Evolutionary conservation across 2,888 invertebrate genomes (phyloP).

Genomic region (Nomada goodeniana): DNA sequence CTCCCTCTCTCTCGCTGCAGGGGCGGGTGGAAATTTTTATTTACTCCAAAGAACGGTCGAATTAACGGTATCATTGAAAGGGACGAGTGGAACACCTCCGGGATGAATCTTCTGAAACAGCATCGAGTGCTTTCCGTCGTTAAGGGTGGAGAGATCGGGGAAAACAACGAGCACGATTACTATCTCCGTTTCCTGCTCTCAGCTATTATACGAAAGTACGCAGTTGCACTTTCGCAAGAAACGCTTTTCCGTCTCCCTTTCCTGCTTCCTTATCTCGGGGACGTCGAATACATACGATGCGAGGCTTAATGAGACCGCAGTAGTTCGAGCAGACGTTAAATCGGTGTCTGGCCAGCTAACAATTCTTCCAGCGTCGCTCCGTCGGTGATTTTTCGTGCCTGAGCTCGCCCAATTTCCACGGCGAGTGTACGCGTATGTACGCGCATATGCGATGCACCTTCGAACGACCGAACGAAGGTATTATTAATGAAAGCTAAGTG

Average conservation of each 20-base stretch:
- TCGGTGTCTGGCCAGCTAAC: slow-evolving; percentile 70
- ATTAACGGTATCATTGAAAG: slow-evolving; percentile 22
- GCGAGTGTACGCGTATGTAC: not conserved
- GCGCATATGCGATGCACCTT: slow-evolving; percentile 13
- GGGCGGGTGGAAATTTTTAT: slow-evolving; percentile 41
- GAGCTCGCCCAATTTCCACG: slow-evolving; percentile 40
- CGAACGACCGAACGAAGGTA: slow-evolving; percentile 1
- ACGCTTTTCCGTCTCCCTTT: slow-evolving; percentile 61
- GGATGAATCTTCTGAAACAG: slow-evolving; percentile 64
- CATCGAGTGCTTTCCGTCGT: slow-evolving; percentile 69
- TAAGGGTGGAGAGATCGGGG: slow-evolving; percentile 49
- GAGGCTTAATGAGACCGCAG: slow-evolving; percentile 73
- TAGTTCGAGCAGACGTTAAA: slow-evolving; percentile 73
- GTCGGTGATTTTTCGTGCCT: slow-evolving; percentile 49
- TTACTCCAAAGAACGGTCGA: slow-evolving; percentile 13
- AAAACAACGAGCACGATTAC: slow-evolving; percentile 67
- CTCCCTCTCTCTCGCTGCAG: too few species aligned
- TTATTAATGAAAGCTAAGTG: slow-evolving; percentile 15
- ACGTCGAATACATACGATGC: slow-evolving; percentile 61
- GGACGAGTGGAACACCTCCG: slow-evolving; percentile 19
- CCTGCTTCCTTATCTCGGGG: slow-evolving; percentile 60
- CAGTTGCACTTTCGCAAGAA: slow-evolving; percentile 67
- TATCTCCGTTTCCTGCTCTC: slow-evolving; percentile 69
- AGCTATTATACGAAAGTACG: slow-evolving; percentile 57
- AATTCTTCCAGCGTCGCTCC: slow-evolving; percentile 55